These are phyloP conservation scores for Castor canadensis DNA, from an alignment of 2,113 vertebrate genomes.

Conservation along the genomic window DNA sequence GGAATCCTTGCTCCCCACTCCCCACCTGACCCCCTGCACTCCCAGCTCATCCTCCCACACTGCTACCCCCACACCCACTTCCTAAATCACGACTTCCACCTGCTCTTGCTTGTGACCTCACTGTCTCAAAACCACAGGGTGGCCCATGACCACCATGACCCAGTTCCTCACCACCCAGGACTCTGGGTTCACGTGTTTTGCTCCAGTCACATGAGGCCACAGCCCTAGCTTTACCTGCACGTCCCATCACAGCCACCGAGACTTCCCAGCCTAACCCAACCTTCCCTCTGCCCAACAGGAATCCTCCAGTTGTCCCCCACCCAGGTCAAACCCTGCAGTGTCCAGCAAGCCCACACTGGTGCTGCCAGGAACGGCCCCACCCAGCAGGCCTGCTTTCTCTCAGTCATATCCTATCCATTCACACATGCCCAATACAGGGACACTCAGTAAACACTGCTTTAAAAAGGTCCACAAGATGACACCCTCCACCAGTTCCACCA, in stretches of 20 bases:
- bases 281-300: background rate
- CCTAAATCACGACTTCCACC: too few relatives aligned
- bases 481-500: too few relatives aligned
- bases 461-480: fast-evolving
- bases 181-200: fast-evolving
- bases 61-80: fast-evolving
- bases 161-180: background rate
- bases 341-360: background rate
- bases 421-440: fast-evolving
- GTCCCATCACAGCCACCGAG: background rate
- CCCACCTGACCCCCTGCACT: background rate
- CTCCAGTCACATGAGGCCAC: fast-evolving
- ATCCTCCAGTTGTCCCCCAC: too few relatives aligned
- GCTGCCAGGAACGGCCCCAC: fast-evolving
- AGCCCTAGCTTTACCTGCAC: background rate
- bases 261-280: background rate
- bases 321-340: fast-evolving
- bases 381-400: background rate
- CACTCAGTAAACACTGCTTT: fast-evolving
- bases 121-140: fast-evolving
- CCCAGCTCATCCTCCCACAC: background rate
- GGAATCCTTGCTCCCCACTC: background rate
- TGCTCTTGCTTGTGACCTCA: background rate
- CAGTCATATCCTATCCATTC: fast-evolving
- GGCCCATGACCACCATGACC: fast-evolving